Evolutionary conservation across 2,797 vertebrate genomes (phyloP).

Genomic region (Moxostoma hubbsi): DNA sequence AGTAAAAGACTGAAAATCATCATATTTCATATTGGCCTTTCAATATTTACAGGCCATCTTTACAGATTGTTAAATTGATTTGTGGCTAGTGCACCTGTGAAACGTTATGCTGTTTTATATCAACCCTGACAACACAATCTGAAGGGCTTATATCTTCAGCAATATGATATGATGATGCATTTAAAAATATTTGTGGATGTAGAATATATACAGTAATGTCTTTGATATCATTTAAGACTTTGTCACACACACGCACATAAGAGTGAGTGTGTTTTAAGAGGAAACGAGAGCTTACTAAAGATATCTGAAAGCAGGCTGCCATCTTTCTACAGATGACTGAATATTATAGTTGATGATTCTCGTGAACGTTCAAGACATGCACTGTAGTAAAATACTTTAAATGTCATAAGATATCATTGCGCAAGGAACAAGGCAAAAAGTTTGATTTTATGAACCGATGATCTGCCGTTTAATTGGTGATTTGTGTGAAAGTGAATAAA

Average conservation of each 20-base stretch:
- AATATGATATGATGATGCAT: constrained; percentile 7
- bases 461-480: too few species aligned
- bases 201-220: neutral
- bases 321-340: too few species aligned
- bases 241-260: neutral
- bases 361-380: too few species aligned
- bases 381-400: too few species aligned
- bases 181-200: constrained; percentile 18
- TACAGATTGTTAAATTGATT: constrained; percentile 54
- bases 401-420: too few species aligned
- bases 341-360: too few species aligned
- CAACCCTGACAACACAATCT: constrained; percentile 24
- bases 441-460: too few species aligned
- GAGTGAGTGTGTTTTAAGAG: neutral
- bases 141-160: constrained; percentile 10
- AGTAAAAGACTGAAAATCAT: constrained; percentile 43
- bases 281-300: neutral
- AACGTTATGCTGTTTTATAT: constrained; percentile 4
- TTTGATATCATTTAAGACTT: neutral
- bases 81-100: constrained; percentile 27
- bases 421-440: too few species aligned
- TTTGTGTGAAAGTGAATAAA: too few species aligned
- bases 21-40: constrained; percentile 55
- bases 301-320: too few species aligned
- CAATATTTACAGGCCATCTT: constrained; percentile 51